These are phyloP conservation scores for Epiperipatus broadwayi DNA, from an alignment of 2,888 invertebrate species.

Conservation along the genomic window DNA sequence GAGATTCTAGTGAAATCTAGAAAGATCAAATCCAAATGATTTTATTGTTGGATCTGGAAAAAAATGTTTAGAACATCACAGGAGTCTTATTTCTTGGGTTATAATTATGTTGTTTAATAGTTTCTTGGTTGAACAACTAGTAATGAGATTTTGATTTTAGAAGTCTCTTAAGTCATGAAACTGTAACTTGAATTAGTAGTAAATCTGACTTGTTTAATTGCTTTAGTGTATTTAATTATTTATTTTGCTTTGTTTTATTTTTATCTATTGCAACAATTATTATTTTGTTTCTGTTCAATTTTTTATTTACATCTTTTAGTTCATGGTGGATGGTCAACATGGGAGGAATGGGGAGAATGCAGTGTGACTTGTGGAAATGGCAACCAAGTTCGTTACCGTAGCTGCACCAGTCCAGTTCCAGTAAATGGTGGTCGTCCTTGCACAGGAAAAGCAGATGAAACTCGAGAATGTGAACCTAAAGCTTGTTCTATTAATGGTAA, in stretches of 20 bases:
- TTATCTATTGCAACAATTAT: no score
- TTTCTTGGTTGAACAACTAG: no score
- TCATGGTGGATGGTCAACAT: slow-evolving; percentile 24
- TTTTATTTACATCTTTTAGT: slow-evolving; percentile 18
- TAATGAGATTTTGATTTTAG: no score
- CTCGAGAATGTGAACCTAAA: slow-evolving; percentile 22
- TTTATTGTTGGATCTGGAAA: no score
- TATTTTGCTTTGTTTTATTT: neutral
- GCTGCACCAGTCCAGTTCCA: slow-evolving; percentile 33
- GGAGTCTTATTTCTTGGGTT: no score
- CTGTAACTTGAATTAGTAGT: no score
- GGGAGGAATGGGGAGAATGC: slow-evolving; percentile 25
- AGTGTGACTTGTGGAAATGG: slow-evolving; percentile 34
- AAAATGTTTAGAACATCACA: no score
- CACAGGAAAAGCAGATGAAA: slow-evolving; percentile 25
- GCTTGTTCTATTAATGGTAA: slow-evolving; percentile 24
- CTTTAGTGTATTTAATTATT: neutral
- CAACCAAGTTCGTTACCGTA: slow-evolving; percentile 33
- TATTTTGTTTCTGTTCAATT: slow-evolving; percentile 20
- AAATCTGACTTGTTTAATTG: no score
- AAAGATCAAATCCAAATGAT: no score
- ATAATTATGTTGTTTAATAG: no score
- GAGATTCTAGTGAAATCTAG: no score
- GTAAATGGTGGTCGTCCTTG: slow-evolving; percentile 30
- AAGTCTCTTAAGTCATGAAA: no score